These are phyloP conservation scores for Melinopterus prodromus DNA, from an alignment of 2,888 invertebrate genomes.

Conservation along the genomic window DNA sequence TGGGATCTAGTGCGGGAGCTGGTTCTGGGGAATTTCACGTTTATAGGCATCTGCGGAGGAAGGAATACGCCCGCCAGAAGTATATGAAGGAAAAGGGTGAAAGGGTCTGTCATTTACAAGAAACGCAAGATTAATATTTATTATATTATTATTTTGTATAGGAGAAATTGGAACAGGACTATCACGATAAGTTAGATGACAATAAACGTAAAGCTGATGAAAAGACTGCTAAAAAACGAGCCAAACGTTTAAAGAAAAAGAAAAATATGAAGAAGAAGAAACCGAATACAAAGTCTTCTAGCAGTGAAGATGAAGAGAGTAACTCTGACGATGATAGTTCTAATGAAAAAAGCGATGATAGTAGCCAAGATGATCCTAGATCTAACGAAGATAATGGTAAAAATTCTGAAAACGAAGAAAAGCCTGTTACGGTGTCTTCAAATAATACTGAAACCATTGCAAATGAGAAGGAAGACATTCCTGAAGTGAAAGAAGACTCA, in stretches of 20 bases:
- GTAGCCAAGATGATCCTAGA: slow-evolving; percentile 6
- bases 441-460: too few species aligned
- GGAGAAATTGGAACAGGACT: slow-evolving; percentile 87
- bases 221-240: slow-evolving; percentile 89
- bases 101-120: slow-evolving; percentile 65
- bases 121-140: neutral
- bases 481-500: too few species aligned
- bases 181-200: slow-evolving; percentile 79
- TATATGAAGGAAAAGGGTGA: slow-evolving; percentile 89
- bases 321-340: slow-evolving; percentile 31
- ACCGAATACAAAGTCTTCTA: slow-evolving; percentile 54
- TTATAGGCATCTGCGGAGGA: slow-evolving; percentile 91
- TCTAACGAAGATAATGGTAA: slow-evolving; percentile 6
- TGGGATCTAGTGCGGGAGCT: slow-evolving; percentile 99
- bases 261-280: slow-evolving; percentile 59
- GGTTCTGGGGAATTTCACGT: slow-evolving; percentile 99
- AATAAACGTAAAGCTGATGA: slow-evolving; percentile 78
- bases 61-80: slow-evolving; percentile 96
- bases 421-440: too few species aligned
- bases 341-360: slow-evolving; percentile 27
- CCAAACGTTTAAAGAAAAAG: slow-evolving; percentile 85
- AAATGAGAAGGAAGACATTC: too few species aligned
- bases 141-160: slow-evolving; percentile 55
- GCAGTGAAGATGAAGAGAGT: slow-evolving; percentile 43
- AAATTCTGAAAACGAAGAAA: neutral